phyloP scores from a whole-genome alignment of 2,113 vertebrate species.

The Scalopus aquaticus region DNA sequence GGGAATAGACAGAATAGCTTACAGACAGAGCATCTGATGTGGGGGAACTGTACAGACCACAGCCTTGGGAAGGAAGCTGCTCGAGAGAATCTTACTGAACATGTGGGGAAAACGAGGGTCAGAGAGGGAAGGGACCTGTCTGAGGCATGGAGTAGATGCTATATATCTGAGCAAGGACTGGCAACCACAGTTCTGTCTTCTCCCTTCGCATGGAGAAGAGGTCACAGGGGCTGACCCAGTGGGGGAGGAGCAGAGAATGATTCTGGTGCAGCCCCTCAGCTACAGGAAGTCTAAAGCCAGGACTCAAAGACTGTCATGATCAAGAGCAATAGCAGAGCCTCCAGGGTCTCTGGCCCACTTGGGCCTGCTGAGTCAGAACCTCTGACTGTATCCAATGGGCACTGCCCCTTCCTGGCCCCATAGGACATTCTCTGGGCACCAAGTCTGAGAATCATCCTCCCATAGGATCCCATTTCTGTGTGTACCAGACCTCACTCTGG shows the following conservation, averaged over 20 bases:
- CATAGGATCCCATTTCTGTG: accelerated
- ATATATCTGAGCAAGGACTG: neutral
- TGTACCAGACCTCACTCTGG: neutral
- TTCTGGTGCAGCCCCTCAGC: too few relatives aligned
- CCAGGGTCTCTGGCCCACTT: too few relatives aligned
- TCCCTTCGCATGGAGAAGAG: neutral
- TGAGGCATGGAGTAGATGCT: too few relatives aligned
- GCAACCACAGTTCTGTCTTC: too few relatives aligned
- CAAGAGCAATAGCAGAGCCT: neutral
- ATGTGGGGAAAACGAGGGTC: neutral
- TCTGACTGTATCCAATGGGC: neutral
- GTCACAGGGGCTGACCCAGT: neutral
- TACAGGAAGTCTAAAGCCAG: too few relatives aligned
- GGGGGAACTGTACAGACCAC: accelerated
- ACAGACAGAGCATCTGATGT: neutral
- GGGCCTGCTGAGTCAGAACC: neutral
- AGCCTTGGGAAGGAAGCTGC: neutral
- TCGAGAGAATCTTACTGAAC: neutral
- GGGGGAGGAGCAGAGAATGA: too few relatives aligned
- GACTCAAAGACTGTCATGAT: too few relatives aligned
- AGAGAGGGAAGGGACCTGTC: neutral
- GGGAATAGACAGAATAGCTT: too few relatives aligned
- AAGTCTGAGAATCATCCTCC: neutral
- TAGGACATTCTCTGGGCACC: neutral
- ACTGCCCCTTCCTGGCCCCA: neutral